Percentiles rank a stretch among this genome's conserved stretches.
phyloP scores from a whole-genome alignment of 1,140 invertebrate genomes.

The Drosophila novamexicana region DNA sequence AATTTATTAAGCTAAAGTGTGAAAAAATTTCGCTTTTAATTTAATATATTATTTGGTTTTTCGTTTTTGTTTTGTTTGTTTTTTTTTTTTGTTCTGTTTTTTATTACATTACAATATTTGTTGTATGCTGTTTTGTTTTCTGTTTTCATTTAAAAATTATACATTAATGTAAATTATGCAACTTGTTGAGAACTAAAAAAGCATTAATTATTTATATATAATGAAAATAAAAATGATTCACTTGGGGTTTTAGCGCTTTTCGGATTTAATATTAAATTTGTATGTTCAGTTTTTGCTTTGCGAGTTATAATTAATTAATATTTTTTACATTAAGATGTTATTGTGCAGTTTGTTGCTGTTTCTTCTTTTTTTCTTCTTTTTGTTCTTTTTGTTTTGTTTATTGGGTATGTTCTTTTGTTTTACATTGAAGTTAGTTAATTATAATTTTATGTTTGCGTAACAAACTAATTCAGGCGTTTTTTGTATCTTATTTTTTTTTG shows the following conservation, averaged over 20 bases:
- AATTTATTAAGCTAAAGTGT: slow-evolving; percentile 85
- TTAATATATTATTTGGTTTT: slow-evolving; percentile 58
- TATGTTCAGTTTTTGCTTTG: slow-evolving; percentile 55
- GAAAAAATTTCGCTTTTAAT: slow-evolving; percentile 84
- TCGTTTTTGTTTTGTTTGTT: slow-evolving; percentile 44
- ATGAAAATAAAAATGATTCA: slow-evolving; percentile 75
- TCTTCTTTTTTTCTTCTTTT: slow-evolving; percentile 48
- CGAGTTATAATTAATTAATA: slow-evolving; percentile 68
- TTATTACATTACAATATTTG: slow-evolving; percentile 63
- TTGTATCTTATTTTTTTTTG: slow-evolving; percentile 59
- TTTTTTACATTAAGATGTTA: slow-evolving; percentile 81
- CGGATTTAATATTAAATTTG: slow-evolving; percentile 52
- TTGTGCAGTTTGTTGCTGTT: slow-evolving; percentile 74
- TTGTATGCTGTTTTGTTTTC: slow-evolving; percentile 43
- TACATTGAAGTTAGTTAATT: slow-evolving; percentile 55
- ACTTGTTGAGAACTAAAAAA: slow-evolving; percentile 83
- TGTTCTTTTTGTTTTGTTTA: slow-evolving; percentile 15
- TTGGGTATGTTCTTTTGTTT: slow-evolving; percentile 40
- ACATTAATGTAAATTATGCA: slow-evolving; percentile 76
- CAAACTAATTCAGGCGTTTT: slow-evolving; percentile 80
- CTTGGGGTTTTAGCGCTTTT: slow-evolving; percentile 45
- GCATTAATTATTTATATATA: slow-evolving; percentile 83
- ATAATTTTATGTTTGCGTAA: slow-evolving; percentile 66
- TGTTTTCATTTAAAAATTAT: slow-evolving; percentile 67
- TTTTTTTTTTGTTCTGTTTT: slow-evolving; percentile 44